Conservation (phyloP, 2,113 vertebrate genomes). For the Montifringilla adamsi region DNA sequence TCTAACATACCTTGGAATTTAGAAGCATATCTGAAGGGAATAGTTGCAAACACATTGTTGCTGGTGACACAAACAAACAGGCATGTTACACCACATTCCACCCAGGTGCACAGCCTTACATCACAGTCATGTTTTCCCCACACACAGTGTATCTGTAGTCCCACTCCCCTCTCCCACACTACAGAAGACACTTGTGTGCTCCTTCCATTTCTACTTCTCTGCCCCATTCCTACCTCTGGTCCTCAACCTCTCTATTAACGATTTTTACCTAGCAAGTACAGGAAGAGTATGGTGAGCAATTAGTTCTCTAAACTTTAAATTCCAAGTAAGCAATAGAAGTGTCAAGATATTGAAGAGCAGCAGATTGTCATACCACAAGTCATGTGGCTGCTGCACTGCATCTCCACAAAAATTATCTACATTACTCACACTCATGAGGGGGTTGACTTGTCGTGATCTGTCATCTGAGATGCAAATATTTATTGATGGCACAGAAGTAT, state of each 20-base stretch:
- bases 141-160: neutral
- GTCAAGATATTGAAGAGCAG: neutral
- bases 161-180: neutral
- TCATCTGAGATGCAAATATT: slow-evolving; percentile 43
- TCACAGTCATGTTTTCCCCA: neutral
- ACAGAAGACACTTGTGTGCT: neutral
- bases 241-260: neutral
- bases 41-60: neutral
- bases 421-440: slow-evolving; percentile 32
- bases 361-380: slow-evolving; percentile 31
- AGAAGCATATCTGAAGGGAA: neutral
- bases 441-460: slow-evolving; percentile 22
- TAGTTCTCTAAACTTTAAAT: neutral
- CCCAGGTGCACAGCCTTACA: neutral
- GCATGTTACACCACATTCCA: neutral
- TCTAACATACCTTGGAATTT: neutral
- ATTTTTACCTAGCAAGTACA: neutral
- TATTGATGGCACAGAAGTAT: slow-evolving; percentile 21
- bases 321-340: neutral
- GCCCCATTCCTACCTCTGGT: neutral
- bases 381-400: neutral
- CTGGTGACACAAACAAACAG: neutral
- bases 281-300: neutral
- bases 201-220: neutral
- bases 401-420: slow-evolving; percentile 16